Evolutionary conservation across 1,140 invertebrate genomes (phyloP), one percentile per base, ranked within the genome.

Genomic region (Tetramorium parvispinum): DNA sequence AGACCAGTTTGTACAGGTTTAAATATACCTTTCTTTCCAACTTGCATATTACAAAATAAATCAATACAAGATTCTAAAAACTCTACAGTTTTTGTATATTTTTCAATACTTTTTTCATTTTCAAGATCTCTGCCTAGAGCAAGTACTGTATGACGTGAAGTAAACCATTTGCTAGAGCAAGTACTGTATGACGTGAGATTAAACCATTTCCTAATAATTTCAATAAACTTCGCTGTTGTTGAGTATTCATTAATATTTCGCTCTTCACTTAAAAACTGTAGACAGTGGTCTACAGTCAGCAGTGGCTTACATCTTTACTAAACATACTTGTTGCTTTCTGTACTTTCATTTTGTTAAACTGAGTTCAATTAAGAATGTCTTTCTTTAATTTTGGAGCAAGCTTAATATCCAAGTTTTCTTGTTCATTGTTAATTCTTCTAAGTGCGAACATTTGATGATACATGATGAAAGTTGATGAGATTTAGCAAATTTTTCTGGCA

Each of bases 341-440:
- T 2, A 71, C 68, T 71, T n/a, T 49, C 46, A 71, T 71, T 24
- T 71, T 71, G 3, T 71, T 71, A 71, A 71, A 71, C 1, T 0
- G 5, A 2, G 43, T 71, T 10, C 18, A 0, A 7, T 21, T 71
- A 18, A 71, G 6, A 27, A 71, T 2, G 3, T 71, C 24, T 51
- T 51, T 51, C 18, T 32, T 51, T 51, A 51, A 71, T 71, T 51
- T 71, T 10, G 24, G 46, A 3, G 24, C 46, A 32, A 71, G 6
- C 51, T 71, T 71, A 8, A 71, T 18, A 18, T 32, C 0, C 4
- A 51, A 71, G 18, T 71, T 51, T 27, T 71, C 7, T 71, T 71
- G 68, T 32, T 21, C 18, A 46, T 51, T 51, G 51, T 46, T 32
- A 71, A 8, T 53, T 71, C 46, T 32, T 40, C 1, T 1, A 71